Base-by-base conservation (phyloP, 2,113 vertebrate genomes). In the Dunckerocampus dactyliophorus region DNA sequence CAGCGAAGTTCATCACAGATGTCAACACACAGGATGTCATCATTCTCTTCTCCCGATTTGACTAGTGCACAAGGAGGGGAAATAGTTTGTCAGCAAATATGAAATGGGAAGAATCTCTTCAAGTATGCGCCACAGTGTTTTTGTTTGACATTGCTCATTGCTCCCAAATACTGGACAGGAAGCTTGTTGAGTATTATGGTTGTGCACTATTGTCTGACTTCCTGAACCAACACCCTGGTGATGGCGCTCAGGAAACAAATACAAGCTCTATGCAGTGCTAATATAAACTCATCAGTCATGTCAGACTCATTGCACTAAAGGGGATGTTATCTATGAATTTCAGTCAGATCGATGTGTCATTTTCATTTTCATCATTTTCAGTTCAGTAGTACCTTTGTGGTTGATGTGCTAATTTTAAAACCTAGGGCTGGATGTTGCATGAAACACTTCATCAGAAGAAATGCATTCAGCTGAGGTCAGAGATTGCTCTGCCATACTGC, bases 171-270 rank as follows among this genome's bases (percentile, higher is more conserved):
- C 42, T 9, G 24, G 47, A 72, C 71, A 82, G 65, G 64, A 79
- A 82, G 70, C 19, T 16, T 9, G 20, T 62, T 53, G 59, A 9
- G 8, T 58, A 69, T 71, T 71, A 72, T 79, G 75, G 52, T 80
- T 70, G 19, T 50, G 59, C 31, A 47, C 60, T 62, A 73, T 79
- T 86, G 75, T 81, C 19, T 54, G 22, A 58, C 63, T 83, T 86
- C 77, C 82, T 81, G 66, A 31, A 45, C 66, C 67, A 67, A 57
- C 68, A 63, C 65, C 68, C 69, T 55, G 9, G 13, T 39, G 22
- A 49, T 53, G 57, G 65, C 22, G 9, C 64, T 63, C 39, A 56
- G 65, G 69, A 71, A 75, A 74, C 46, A 62, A 62, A 67, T 49
- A 61, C 6, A 13, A 74, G 21, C 31, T 15, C 48, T 45, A 17